A percentile compares a stretch with the other conserved stretches of the same genome.
Evolutionary conservation across 2,888 invertebrate genomes (phyloP).

Genomic region (Mimachlamys varia): DNA sequence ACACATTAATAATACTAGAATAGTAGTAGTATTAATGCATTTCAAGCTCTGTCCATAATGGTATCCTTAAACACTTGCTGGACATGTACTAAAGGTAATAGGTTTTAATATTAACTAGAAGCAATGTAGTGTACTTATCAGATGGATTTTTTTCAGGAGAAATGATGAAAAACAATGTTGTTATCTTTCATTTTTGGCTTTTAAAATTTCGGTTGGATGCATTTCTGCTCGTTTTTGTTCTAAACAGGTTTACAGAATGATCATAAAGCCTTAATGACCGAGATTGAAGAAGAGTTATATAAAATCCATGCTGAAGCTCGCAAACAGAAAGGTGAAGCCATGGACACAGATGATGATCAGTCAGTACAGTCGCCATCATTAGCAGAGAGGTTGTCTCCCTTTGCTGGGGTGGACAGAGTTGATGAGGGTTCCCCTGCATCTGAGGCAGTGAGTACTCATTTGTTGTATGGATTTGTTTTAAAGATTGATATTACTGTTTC

Average conservation of each 20-base stretch:
- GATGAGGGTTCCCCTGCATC: conserved; percentile 92
- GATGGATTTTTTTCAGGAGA: too few relatives aligned
- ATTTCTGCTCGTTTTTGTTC: not conserved
- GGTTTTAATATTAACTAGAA: too few relatives aligned
- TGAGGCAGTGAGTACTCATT: conserved; percentile 85
- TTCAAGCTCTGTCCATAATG: too few relatives aligned
- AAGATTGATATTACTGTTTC: too few relatives aligned
- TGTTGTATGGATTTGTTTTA: conserved; percentile 1
- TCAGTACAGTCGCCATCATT: not conserved
- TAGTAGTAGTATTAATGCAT: too few relatives aligned
- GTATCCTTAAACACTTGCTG: too few relatives aligned
- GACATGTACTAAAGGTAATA: too few relatives aligned
- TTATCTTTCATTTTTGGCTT: not conserved
- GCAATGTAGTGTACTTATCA: too few relatives aligned
- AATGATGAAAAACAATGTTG: too few relatives aligned
- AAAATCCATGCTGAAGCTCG: conserved; percentile 82
- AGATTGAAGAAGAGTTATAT: conserved; percentile 90
- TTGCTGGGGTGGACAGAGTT: conserved; percentile 89
- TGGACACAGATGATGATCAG: conserved; percentile 2
- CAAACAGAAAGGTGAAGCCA: conserved; percentile 49
- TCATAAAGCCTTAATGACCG: conserved; percentile 90
- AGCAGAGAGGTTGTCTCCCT: conserved; percentile 79
- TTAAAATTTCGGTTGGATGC: not conserved
- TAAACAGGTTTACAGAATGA: conserved; percentile 93
- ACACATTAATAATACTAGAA: too few relatives aligned